A percentile compares a stretch with the other conserved stretches of the same genome.
phyloP scores from a whole-genome alignment of 2,888 invertebrate genomes.

The Ptychoptera albimana region DNA sequence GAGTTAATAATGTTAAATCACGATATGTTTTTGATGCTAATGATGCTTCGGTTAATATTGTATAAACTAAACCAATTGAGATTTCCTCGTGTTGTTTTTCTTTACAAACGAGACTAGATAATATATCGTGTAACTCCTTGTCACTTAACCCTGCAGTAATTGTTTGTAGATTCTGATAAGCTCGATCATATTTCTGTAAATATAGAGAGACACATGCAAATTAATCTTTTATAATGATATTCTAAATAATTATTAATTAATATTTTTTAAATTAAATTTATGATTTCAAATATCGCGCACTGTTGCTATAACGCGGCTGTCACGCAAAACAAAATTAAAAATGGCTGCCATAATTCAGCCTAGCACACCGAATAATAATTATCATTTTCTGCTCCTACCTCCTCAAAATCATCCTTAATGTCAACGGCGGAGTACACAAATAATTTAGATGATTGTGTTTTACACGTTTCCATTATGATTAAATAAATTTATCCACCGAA shows the following conservation, averaged over 20 bases:
- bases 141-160: slow-evolving; percentile 74
- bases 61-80: slow-evolving; percentile 75
- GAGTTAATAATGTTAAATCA: slow-evolving; percentile 75
- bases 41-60: slow-evolving; percentile 65
- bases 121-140: slow-evolving; percentile 82
- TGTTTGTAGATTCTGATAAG: slow-evolving; percentile 59
- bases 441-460: slow-evolving; percentile 42
- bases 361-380: slow-evolving; percentile 14
- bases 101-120: slow-evolving; percentile 79
- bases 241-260: background rate
- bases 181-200: slow-evolving; percentile 79
- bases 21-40: slow-evolving; percentile 76
- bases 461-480: slow-evolving; percentile 22
- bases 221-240: background rate
- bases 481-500: slow-evolving; percentile 5
- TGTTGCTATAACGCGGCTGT: slow-evolving; percentile 30
- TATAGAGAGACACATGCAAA: slow-evolving; percentile 13
- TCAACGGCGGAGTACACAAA: slow-evolving; percentile 70
- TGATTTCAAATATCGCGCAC: slow-evolving; percentile 24
- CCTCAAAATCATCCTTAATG: slow-evolving; percentile 80
- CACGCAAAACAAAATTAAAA: slow-evolving; percentile 22
- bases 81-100: slow-evolving; percentile 83
- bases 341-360: slow-evolving; percentile 28
- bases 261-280: background rate
- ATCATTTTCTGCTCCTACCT: slow-evolving; percentile 40